Percentiles rank a stretch among this genome's conserved stretches.
These are phyloP conservation scores for Cantharis lateralis DNA, from an alignment of 2,888 invertebrate genomes.

Conservation along the genomic window DNA sequence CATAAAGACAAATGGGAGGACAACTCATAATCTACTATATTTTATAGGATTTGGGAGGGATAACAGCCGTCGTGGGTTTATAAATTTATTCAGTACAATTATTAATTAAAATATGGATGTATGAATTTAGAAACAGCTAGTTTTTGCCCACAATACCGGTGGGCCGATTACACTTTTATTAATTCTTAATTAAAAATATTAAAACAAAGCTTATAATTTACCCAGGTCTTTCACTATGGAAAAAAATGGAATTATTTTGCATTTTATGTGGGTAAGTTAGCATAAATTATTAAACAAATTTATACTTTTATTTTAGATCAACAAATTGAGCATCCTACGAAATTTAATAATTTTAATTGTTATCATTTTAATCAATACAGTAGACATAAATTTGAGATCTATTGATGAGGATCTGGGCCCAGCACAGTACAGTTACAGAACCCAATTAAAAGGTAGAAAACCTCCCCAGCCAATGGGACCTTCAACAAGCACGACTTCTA, in stretches of 20 bases:
- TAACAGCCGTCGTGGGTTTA: neutral
- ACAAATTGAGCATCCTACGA: neutral
- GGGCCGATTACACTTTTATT: neutral
- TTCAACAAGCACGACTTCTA: no score
- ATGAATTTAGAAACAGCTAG: neutral
- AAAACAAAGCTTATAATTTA: no score
- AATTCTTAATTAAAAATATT: neutral
- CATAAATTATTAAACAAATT: neutral
- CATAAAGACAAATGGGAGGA: conserved; percentile 37
- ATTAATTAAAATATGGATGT: neutral
- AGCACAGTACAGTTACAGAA: no score
- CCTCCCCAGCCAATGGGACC: no score
- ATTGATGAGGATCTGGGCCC: no score
- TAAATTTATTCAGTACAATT: neutral
- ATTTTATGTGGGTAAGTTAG: neutral
- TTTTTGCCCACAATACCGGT: neutral
- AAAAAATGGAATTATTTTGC: neutral
- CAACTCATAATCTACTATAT: conserved; percentile 22
- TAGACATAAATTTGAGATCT: no score
- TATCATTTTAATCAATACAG: no score
- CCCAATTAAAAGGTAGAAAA: no score
- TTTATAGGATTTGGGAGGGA: neutral
- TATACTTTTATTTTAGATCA: neutral
- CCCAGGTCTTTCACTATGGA: no score
- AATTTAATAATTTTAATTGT: no score